phyloP scores from a whole-genome alignment of 2,797 vertebrate genomes.

The Sphenopsis melanotis region DNA sequence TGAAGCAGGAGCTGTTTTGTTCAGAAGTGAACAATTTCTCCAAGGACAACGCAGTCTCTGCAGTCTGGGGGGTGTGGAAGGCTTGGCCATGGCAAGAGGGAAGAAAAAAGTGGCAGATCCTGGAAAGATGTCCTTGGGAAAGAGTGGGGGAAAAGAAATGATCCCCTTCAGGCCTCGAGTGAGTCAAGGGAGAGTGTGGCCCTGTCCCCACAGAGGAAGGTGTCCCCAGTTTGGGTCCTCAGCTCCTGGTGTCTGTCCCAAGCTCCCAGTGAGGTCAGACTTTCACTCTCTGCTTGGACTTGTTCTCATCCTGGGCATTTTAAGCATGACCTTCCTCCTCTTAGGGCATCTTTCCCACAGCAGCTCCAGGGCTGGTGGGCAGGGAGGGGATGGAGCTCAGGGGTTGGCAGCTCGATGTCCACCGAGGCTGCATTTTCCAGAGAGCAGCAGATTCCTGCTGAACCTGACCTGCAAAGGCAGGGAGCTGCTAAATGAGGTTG shows the following conservation, averaged over 20 bases:
- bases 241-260: background rate
- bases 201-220: background rate
- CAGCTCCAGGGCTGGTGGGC: background rate
- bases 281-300: background rate
- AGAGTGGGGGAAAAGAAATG: rapidly evolving
- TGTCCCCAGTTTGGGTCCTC: background rate
- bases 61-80: background rate
- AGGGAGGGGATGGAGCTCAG: background rate
- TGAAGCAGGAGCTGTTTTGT: background rate
- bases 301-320: background rate
- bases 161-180: rapidly evolving
- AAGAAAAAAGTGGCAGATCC: background rate
- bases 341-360: background rate
- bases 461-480: background rate
- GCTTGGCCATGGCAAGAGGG: background rate
- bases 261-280: background rate
- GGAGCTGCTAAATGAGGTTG: background rate
- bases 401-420: background rate
- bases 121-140: background rate
- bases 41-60: background rate
- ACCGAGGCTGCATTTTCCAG: background rate
- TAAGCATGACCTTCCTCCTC: background rate
- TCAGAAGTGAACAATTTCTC: background rate
- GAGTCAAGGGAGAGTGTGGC: background rate
- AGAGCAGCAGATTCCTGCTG: background rate